Evolutionary conservation across 37 sponge, comb jelly and placozoan species (phyloP).

Genomic region (Eunapius fragilis): DNA sequence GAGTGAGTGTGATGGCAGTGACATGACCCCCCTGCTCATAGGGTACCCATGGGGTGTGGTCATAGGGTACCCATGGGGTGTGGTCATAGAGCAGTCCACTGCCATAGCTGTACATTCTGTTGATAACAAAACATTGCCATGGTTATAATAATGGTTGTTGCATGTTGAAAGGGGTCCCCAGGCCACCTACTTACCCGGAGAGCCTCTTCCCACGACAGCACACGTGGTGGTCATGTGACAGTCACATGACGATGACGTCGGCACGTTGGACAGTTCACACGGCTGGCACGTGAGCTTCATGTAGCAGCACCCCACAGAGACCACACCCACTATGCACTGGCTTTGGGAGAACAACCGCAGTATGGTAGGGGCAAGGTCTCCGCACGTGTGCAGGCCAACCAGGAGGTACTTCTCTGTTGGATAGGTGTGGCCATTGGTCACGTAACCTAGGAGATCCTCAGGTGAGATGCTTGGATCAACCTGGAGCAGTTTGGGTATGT

Average conservation of each 20-base stretch:
- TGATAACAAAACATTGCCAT: too few relatives aligned
- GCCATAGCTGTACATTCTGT: too few relatives aligned
- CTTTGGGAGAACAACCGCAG: slow-evolving; percentile 61
- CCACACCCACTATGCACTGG: slow-evolving; percentile 37
- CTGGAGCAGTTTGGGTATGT: not conserved
- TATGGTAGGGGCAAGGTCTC: slow-evolving; percentile 71
- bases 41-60: too few relatives aligned
- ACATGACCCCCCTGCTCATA: slow-evolving; percentile 40
- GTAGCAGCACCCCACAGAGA: slow-evolving; percentile 86
- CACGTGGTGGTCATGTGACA: not conserved
- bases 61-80: too few relatives aligned
- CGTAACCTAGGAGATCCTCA: not conserved
- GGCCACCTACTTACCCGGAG: not conserved
- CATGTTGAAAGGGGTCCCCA: not conserved
- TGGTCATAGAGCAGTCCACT: too few relatives aligned
- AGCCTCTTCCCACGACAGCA: not conserved
- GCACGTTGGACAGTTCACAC: not conserved
- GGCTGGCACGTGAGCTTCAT: slow-evolving; percentile 65
- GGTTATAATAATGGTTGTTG: too few relatives aligned
- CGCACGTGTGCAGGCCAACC: slow-evolving; percentile 83
- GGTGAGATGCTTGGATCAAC: not conserved
- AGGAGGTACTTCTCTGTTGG: slow-evolving; percentile 30
- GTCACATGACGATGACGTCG: not conserved
- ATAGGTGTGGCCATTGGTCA: not conserved
- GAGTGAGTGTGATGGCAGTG: slow-evolving; percentile 28